Evolutionary conservation across 1,140 invertebrate species (phyloP).

Genomic region (Drosophila littoralis): DNA sequence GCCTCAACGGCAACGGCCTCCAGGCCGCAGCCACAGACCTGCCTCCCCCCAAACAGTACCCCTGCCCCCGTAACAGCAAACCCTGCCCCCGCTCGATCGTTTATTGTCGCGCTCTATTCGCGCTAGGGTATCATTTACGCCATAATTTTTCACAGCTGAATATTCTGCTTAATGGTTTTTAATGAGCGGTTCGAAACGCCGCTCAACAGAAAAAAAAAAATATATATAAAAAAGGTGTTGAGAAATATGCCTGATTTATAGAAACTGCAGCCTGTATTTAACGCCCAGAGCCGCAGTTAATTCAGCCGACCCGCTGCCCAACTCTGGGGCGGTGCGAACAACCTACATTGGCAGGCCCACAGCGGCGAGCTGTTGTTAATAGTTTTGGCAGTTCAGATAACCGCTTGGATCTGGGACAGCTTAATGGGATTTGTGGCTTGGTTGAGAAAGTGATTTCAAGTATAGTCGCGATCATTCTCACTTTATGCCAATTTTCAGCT

Average conservation of each 20-base stretch:
- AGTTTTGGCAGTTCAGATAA: constrained; percentile 28
- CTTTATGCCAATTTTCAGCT: constrained; percentile 19
- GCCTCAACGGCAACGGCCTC: constrained; percentile 8
- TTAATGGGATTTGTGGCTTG: constrained; percentile 15
- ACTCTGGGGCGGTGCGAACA: constrained; percentile 47
- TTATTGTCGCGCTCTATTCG: constrained; percentile 60
- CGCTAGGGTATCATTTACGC: constrained; percentile 75
- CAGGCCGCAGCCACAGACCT: not conserved
- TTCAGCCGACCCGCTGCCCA: constrained; percentile 2
- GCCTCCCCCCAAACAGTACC: not conserved
- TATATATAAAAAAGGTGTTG: constrained; percentile 57
- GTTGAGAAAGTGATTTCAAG: constrained; percentile 30
- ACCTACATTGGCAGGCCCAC: constrained; percentile 51
- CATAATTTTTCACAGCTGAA: constrained; percentile 78
- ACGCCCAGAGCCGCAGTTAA: constrained; percentile 43
- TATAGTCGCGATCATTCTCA: constrained; percentile 26
- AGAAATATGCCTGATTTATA: constrained; percentile 80
- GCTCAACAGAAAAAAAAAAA: not conserved
- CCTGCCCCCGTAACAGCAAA: not conserved
- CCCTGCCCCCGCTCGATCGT: constrained; percentile 17
- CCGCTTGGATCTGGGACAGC: constrained; percentile 29
- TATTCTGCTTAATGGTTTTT: constrained; percentile 81
- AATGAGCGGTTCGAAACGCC: constrained; percentile 69
- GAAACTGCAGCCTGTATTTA: constrained; percentile 70
- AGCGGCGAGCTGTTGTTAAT: constrained; percentile 41